Conservation (phyloP, 2,888 invertebrate species). For the Sialis fuliginosa region DNA sequence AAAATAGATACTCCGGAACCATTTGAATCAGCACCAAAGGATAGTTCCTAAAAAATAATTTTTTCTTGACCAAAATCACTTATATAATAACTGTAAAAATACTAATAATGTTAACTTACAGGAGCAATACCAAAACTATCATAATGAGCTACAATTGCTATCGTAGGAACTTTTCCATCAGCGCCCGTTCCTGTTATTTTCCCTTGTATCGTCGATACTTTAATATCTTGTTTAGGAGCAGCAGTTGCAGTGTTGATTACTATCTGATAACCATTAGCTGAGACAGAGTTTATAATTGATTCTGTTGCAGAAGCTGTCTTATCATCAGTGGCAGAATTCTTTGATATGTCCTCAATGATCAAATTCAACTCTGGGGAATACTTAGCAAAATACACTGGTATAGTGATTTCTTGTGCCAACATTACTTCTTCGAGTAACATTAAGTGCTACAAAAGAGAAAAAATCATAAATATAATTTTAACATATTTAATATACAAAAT, state of each 20-base stretch:
- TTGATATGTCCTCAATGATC: conserved; percentile 58
- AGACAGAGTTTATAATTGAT: conserved; percentile 71
- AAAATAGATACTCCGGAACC: conserved; percentile 79
- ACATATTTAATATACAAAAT: too few species aligned
- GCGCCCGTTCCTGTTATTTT: conserved; percentile 58
- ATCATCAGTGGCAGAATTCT: conserved; percentile 47
- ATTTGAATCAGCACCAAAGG: conserved; percentile 83
- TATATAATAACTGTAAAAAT: too few species aligned
- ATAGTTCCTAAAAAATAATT: conserved; percentile 44
- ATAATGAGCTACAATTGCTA: conserved; percentile 84
- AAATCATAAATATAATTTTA: not conserved
- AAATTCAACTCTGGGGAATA: conserved; percentile 56
- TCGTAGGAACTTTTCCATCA: conserved; percentile 50
- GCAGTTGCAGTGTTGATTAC: conserved; percentile 62
- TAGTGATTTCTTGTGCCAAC: conserved; percentile 56
- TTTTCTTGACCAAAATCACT: too few species aligned
- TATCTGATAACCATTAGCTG: conserved; percentile 89
- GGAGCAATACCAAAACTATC: conserved; percentile 82
- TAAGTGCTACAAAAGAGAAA: conserved; percentile 36
- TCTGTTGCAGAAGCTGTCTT: conserved; percentile 62
- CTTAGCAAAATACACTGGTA: conserved; percentile 76
- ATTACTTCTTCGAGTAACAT: conserved; percentile 65
- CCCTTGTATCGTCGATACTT: conserved; percentile 74
- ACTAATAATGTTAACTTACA: conserved; percentile 49
- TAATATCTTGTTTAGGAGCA: conserved; percentile 54